Evolutionary conservation across 2,797 vertebrate genomes (phyloP).

Genomic region (Pachyuromys duprasi): DNA sequence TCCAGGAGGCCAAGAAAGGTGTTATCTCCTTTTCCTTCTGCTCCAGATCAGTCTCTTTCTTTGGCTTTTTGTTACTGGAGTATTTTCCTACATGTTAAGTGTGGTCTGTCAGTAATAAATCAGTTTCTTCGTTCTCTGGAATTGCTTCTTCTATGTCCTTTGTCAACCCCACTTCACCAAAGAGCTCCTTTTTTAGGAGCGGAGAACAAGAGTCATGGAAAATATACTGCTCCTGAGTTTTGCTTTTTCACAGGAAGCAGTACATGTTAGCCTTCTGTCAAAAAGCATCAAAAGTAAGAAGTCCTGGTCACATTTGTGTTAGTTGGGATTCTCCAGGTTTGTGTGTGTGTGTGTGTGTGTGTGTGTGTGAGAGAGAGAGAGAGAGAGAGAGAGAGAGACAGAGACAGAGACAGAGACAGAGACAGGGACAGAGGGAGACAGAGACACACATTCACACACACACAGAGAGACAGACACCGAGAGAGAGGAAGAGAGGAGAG

Average conservation of each 20-base stretch:
- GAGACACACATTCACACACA: no score
- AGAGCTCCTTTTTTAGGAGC: constrained; percentile 5
- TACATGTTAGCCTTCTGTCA: neutral
- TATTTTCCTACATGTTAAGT: constrained; percentile 55
- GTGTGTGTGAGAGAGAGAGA: neutral
- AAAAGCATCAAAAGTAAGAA: constrained; percentile 32
- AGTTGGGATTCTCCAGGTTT: neutral
- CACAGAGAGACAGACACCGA: neutral
- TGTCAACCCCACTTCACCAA: neutral
- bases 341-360: neutral
- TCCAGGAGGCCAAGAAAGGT: constrained; percentile 43
- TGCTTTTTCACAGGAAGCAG: constrained; percentile 48
- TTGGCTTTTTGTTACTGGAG: constrained; percentile 59
- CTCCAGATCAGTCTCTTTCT: constrained; percentile 26
- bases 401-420: neutral
- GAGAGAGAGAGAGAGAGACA: no score
- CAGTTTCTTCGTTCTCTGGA: constrained; percentile 59
- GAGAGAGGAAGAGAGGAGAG: neutral
- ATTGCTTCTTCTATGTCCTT: constrained; percentile 31
- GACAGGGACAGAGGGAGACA: neutral
- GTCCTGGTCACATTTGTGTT: neutral
- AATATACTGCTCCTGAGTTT: neutral
- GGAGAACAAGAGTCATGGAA: neutral
- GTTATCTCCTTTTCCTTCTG: constrained; percentile 22
- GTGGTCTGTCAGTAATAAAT: constrained; percentile 60